These are phyloP conservation scores for Aplochiton taeniatus DNA, from an alignment of 2,797 vertebrate genomes.

Conservation along the genomic window DNA sequence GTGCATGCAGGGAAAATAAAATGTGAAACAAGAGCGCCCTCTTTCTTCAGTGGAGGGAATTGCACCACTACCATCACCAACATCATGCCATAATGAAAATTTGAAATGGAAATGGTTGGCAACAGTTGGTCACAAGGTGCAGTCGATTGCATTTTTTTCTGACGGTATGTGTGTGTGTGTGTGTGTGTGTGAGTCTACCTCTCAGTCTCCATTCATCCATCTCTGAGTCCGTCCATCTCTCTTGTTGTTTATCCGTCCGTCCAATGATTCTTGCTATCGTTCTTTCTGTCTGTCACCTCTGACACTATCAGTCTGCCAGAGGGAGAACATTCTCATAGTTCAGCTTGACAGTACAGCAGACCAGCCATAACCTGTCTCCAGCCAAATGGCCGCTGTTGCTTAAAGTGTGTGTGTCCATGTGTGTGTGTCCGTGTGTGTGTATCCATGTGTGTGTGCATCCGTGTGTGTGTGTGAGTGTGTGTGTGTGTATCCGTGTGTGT, in stretches of 20 bases:
- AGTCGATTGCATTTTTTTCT: too few species aligned
- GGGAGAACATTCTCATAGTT: conserved; percentile 75
- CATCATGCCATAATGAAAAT: background rate
- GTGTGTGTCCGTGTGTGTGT: background rate
- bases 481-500: conserved; percentile 9
- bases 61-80: conserved; percentile 29
- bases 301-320: conserved; percentile 71
- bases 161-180: too few species aligned
- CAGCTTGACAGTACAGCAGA: conserved; percentile 74
- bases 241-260: too few species aligned
- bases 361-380: conserved; percentile 67
- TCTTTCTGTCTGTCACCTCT: conserved; percentile 67
- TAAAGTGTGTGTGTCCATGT: background rate
- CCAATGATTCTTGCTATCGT: too few species aligned
- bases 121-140: too few species aligned
- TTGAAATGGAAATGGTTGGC: background rate
- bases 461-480: conserved; percentile 8
- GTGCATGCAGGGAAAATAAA: background rate
- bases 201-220: too few species aligned
- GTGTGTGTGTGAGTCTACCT: too few species aligned
- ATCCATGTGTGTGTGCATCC: background rate
- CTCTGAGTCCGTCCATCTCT: too few species aligned
- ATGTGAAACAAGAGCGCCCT: conserved; percentile 83
- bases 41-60: conserved; percentile 72
- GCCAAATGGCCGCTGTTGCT: conserved; percentile 56